phyloP scores from a whole-genome alignment of 30 jellyfish, hydroid and myxozoan species.

The Aurelia aurita complex sp. Pacific region DNA sequence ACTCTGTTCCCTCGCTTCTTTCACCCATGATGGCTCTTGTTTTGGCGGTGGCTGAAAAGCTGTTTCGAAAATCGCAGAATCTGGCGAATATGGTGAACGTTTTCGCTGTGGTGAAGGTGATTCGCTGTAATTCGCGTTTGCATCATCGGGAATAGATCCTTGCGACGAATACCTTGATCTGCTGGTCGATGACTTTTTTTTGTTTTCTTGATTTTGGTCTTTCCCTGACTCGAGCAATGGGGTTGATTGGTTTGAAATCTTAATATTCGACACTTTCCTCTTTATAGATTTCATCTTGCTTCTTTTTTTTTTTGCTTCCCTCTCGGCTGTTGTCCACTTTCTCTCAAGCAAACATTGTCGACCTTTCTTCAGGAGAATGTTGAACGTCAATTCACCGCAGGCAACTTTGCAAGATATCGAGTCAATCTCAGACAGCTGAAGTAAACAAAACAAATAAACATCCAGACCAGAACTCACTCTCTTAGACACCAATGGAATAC shows the following conservation, averaged over 20 bases:
- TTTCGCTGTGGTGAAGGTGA: background rate
- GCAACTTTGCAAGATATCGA: too few relatives aligned
- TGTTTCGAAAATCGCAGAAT: constrained; percentile 10
- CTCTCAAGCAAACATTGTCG: too few relatives aligned
- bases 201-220: background rate
- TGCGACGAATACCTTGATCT: background rate
- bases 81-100: constrained; percentile 19
- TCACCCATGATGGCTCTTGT: constrained; percentile 61
- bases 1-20: constrained; percentile 54
- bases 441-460: too few relatives aligned
- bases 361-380: too few relatives aligned
- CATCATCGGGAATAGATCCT: constrained; percentile 11
- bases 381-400: too few relatives aligned
- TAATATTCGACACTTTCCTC: background rate
- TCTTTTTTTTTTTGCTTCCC: background rate
- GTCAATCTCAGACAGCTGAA: too few relatives aligned
- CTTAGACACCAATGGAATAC: too few relatives aligned
- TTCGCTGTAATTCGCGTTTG: background rate
- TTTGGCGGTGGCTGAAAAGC: constrained; percentile 14
- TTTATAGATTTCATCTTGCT: constrained; percentile 29
- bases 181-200: background rate
- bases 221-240: constrained; percentile 12
- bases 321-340: background rate
- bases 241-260: constrained; percentile 5
- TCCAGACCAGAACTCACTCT: too few relatives aligned